Evolutionary conservation across 1,140 invertebrate genomes (phyloP).

Genomic region (Drosophila ohnishii): DNA sequence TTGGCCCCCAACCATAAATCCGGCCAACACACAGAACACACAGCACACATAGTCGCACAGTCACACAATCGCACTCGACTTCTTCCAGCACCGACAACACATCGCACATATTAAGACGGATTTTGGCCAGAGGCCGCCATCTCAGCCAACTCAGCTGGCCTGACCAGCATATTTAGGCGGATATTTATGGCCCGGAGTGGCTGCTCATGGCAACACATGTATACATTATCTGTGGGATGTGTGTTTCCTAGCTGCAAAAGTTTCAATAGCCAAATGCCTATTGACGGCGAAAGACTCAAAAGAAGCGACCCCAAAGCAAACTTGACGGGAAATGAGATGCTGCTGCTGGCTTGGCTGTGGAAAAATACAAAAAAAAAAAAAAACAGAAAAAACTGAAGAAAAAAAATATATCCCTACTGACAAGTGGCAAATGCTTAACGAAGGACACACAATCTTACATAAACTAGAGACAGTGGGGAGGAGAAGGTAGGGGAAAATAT

Average conservation of each 20-base stretch:
- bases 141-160: conserved; percentile 47
- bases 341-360: conserved; percentile 38
- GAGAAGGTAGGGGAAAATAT: no score
- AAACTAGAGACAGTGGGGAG: conserved; percentile 35
- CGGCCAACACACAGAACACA: conserved; percentile 46
- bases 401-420: conserved; percentile 38
- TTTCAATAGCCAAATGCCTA: conserved; percentile 77
- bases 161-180: conserved; percentile 78
- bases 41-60: conserved; percentile 16
- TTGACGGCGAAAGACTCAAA: conserved; percentile 51
- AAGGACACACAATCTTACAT: conserved; percentile 38
- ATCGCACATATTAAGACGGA: conserved; percentile 74
- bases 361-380: conserved; percentile 9
- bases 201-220: conserved; percentile 33
- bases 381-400: background rate
- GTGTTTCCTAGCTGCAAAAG: conserved; percentile 32
- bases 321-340: conserved; percentile 72
- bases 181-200: conserved; percentile 75
- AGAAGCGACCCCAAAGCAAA: conserved; percentile 53
- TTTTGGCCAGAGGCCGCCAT: conserved; percentile 67
- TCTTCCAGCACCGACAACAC: conserved; percentile 39
- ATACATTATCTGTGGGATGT: conserved; percentile 27
- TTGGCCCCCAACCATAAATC: conserved; percentile 75
- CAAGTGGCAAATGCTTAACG: conserved; percentile 64
- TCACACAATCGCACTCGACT: conserved; percentile 34